Percentiles rank a stretch among this genome's conserved stretches.
Conservation (phyloP, 2,888 invertebrate species). For the Limnephilus auricula region DNA sequence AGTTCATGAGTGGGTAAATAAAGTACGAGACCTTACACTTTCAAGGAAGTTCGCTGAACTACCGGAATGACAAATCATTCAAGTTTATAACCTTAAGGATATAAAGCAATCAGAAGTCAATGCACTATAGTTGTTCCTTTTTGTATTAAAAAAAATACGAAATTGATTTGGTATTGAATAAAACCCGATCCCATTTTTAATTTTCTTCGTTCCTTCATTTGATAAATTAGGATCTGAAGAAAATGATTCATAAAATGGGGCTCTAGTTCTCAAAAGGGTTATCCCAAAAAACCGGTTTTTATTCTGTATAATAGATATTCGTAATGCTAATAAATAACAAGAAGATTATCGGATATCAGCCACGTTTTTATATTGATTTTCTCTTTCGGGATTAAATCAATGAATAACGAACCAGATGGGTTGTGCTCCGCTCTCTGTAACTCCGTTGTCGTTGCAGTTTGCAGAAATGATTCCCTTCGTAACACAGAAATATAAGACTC, state of each 20-base stretch:
- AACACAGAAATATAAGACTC: neutral
- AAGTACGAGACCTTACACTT: neutral
- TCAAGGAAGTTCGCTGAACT: neutral
- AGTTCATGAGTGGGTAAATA: neutral
- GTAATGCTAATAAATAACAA: neutral
- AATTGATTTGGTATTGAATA: neutral
- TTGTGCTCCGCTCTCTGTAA: no score
- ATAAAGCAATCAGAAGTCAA: neutral
- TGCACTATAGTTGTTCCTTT: neutral
- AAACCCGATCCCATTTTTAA: neutral
- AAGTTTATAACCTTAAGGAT: neutral
- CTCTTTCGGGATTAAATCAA: neutral
- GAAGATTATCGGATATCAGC: neutral
- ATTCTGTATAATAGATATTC: neutral
- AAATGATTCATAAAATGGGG: neutral
- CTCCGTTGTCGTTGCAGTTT: neutral
- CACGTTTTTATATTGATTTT: neutral
- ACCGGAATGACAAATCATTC: neutral
- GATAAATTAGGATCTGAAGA: neutral
- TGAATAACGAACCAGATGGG: no score
- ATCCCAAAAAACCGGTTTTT: neutral
- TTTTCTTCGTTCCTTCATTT: neutral
- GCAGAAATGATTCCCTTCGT: neutral
- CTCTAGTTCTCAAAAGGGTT: neutral
- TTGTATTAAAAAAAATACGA: neutral